Percentiles rank a stretch among this genome's conserved stretches.
phyloP scores from a whole-genome alignment of 2,888 invertebrate species.

The Nebria salina region DNA sequence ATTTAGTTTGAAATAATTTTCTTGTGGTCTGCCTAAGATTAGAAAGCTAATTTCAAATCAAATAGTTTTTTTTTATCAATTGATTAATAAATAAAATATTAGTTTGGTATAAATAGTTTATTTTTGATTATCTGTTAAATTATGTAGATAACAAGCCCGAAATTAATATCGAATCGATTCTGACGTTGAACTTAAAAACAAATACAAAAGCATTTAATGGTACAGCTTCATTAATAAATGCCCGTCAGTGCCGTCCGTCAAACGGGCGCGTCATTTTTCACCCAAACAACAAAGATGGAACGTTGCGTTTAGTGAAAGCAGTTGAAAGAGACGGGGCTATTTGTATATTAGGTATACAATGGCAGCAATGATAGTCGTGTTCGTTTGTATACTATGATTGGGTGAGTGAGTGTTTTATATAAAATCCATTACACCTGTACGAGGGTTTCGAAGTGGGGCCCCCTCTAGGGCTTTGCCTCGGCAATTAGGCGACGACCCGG shows the following conservation, averaged over 20 bases:
- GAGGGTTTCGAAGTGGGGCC: constrained; percentile 50
- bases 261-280: constrained; percentile 36
- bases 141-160: constrained; percentile 28
- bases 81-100: too few relatives aligned
- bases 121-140: not conserved
- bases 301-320: not conserved
- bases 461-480: constrained; percentile 45
- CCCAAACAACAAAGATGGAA: constrained; percentile 10
- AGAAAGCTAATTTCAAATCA: too few relatives aligned
- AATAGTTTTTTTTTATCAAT: too few relatives aligned
- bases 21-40: too few relatives aligned
- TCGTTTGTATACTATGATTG: constrained; percentile 1
- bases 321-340: constrained; percentile 3
- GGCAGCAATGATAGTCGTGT: not conserved
- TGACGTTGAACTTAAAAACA: constrained; percentile 43
- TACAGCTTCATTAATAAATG: constrained; percentile 47
- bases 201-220: constrained; percentile 46
- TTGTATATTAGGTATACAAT: constrained; percentile 1
- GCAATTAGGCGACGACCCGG: constrained; percentile 42
- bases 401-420: constrained; percentile 53
- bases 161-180: constrained; percentile 42
- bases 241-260: constrained; percentile 39
- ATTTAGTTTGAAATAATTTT: too few relatives aligned
- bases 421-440: constrained; percentile 57
- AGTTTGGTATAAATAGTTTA: too few relatives aligned